phyloP scores from a whole-genome alignment of 1,140 invertebrate species.

The Zaprionus africanus region DNA sequence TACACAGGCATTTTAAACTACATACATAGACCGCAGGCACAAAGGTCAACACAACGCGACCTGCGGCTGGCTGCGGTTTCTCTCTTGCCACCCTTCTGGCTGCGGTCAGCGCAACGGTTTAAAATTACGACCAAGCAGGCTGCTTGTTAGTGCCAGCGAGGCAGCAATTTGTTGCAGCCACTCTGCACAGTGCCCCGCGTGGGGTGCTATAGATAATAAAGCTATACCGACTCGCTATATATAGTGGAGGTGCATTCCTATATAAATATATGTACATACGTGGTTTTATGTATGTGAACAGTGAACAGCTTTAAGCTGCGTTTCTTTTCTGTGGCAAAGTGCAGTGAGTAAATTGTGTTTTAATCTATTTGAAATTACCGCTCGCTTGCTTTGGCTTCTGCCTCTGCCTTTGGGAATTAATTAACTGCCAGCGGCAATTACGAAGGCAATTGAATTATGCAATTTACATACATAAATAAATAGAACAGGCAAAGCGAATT shows the following conservation, averaged over 20 bases:
- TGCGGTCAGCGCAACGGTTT: conserved; percentile 64
- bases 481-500: background rate
- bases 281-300: background rate
- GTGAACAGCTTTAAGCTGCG: background rate
- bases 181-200: conserved; percentile 1
- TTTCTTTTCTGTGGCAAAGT: background rate
- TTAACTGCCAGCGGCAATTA: conserved; percentile 27
- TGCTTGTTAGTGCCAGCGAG: conserved; percentile 44
- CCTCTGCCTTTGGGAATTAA: background rate
- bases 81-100: conserved; percentile 10
- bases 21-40: background rate
- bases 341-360: background rate
- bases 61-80: conserved; percentile 42
- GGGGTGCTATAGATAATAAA: conserved; percentile 33
- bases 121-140: conserved; percentile 54
- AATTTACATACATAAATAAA: conserved; percentile 36
- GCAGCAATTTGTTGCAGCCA: conserved; percentile 28
- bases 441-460: conserved; percentile 32
- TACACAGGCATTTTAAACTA: background rate
- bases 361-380: conserved; percentile 5
- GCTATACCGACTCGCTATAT: conserved; percentile 11
- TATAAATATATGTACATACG: background rate
- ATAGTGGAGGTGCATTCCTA: background rate
- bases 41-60: conserved; percentile 66
- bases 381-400: background rate